Evolutionary conservation across 2,888 invertebrate genomes (phyloP).

Genomic region (Cephonodes hylas): DNA sequence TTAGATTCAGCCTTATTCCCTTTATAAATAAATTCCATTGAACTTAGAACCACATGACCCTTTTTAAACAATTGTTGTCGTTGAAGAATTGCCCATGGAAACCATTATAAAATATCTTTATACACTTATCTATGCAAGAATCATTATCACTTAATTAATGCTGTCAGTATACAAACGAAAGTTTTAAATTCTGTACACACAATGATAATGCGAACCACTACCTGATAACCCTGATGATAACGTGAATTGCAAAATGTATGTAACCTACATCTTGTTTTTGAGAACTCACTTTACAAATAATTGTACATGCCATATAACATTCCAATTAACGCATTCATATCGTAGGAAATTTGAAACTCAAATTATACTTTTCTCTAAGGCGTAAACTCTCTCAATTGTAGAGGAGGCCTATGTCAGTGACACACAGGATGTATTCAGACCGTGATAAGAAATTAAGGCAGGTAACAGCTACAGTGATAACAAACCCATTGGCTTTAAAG

Average conservation of each 20-base stretch:
- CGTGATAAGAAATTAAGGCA: no score
- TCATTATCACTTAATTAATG: background rate
- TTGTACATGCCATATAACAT: background rate
- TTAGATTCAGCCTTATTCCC: no score
- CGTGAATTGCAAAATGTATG: background rate
- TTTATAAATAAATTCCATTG: no score
- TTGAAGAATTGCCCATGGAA: background rate
- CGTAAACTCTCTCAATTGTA: no score
- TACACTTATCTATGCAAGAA: background rate
- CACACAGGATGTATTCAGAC: no score
- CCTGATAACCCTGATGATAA: conserved; percentile 4
- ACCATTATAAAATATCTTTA: background rate
- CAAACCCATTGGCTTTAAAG: no score
- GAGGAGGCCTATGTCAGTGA: no score
- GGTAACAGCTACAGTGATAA: no score
- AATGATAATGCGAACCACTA: background rate
- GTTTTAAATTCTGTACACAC: background rate
- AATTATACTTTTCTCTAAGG: no score
- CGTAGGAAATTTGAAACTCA: no score
- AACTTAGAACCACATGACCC: no score
- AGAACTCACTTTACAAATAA: background rate
- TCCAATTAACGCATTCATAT: background rate
- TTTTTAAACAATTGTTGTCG: no score
- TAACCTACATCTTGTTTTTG: background rate
- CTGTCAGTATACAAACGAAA: background rate